These are phyloP conservation scores for Tachypleus tridentatus DNA, from an alignment of 1,140 invertebrate species.

Conservation along the genomic window DNA sequence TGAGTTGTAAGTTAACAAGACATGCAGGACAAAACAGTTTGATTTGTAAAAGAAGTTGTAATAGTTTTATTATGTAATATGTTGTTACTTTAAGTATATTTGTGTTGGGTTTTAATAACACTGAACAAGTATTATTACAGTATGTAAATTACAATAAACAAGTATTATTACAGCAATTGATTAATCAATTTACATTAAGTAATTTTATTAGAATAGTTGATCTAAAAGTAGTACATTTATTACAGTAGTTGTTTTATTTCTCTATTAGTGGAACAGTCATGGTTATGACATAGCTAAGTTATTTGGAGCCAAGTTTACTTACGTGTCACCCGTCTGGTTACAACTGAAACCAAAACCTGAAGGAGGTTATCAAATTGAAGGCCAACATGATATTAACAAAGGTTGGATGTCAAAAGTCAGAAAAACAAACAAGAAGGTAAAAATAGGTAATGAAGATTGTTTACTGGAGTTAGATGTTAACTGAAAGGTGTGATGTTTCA, in stretches of 20 bases:
- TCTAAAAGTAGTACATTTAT: no score
- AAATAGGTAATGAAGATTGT: constrained; percentile 28
- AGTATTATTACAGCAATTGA: no score
- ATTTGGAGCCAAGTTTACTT: constrained; percentile 77
- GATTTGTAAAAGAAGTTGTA: no score
- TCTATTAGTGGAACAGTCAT: constrained; percentile 81
- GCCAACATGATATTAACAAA: constrained; percentile 53
- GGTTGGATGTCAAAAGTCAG: constrained; percentile 65
- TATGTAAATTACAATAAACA: no score
- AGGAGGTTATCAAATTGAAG: constrained; percentile 34
- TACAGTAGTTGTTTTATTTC: constrained; percentile 16
- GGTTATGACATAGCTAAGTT: constrained; percentile 87
- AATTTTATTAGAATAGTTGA: no score
- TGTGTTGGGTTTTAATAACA: constrained; percentile 11
- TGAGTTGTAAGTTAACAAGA: no score
- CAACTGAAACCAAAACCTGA: constrained; percentile 52
- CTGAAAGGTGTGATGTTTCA: no score
- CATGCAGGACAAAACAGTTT: no score
- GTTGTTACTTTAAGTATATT: constrained; percentile 1
- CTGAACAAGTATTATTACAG: background rate
- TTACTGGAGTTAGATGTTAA: no score
- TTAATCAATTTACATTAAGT: no score
- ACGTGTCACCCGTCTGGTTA: constrained; percentile 89
- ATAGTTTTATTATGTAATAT: background rate
- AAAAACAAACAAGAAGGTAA: constrained; percentile 28